Conservation (phyloP, 2,888 invertebrate species). For the Diarsia mendica region DNA sequence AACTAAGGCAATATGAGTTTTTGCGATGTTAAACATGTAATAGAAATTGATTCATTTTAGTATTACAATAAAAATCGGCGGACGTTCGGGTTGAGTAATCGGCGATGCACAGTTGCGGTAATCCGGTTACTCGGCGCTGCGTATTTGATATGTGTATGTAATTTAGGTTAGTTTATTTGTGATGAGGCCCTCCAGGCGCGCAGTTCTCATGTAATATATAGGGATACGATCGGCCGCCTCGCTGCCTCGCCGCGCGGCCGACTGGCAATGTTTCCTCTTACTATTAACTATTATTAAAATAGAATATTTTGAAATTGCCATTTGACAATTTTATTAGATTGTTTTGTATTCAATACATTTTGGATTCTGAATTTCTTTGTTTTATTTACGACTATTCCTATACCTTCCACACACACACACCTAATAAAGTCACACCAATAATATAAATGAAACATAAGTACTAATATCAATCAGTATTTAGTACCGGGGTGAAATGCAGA, state of each 20-base stretch:
- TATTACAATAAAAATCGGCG: constrained; percentile 70
- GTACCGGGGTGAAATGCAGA: too few species aligned
- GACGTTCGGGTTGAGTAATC: constrained; percentile 55
- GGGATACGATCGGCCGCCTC: constrained; percentile 60
- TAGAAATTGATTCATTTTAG: constrained; percentile 65
- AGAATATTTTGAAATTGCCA: constrained; percentile 88
- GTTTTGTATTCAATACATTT: constrained; percentile 90
- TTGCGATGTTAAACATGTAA: constrained; percentile 61
- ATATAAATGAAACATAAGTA: too few species aligned
- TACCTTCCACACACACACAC: background rate
- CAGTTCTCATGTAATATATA: constrained; percentile 71
- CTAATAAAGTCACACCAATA: too few species aligned
- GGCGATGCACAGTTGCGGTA: constrained; percentile 17
- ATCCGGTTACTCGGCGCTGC: constrained; percentile 55
- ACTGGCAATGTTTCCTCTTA: constrained; percentile 71
- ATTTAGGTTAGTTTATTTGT: constrained; percentile 77
- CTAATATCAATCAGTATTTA: too few species aligned
- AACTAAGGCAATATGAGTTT: constrained; percentile 62
- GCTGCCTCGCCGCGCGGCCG: constrained; percentile 54
- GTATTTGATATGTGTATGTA: constrained; percentile 72
- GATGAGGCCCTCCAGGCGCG: constrained; percentile 67
- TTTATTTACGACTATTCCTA: constrained; percentile 62
- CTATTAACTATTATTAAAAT: constrained; percentile 83
- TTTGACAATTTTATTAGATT: constrained; percentile 88
- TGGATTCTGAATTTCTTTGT: constrained; percentile 82